Percentiles rank a stretch among this genome's conserved stretches.
Evolutionary conservation across 2,797 vertebrate species (phyloP).

Genomic region (Coranthus polyacanthus): DNA sequence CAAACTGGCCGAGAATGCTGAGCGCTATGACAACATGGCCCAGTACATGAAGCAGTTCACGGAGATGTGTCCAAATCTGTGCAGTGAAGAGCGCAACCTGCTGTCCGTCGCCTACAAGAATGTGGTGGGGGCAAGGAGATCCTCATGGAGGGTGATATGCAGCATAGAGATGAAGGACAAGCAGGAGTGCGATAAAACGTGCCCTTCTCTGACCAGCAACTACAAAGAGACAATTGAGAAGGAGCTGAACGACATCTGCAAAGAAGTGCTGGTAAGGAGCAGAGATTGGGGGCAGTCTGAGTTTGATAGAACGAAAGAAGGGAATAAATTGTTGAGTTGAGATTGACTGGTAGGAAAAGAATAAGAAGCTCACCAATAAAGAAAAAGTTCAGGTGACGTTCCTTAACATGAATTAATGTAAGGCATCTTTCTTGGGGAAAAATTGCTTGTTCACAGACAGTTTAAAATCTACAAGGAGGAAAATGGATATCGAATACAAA

Average conservation of each 20-base stretch:
- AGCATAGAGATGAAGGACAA: constrained; percentile 92
- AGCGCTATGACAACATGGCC: constrained; percentile 98
- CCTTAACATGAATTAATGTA: too few relatives aligned
- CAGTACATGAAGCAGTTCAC: constrained; percentile 93
- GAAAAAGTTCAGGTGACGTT: too few relatives aligned
- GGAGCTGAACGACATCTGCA: constrained; percentile 94
- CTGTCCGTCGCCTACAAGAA: constrained; percentile 99
- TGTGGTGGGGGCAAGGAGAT: constrained; percentile 94
- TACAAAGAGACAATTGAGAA: constrained; percentile 93
- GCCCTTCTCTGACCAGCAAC: constrained; percentile 82
- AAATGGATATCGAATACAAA: too few relatives aligned
- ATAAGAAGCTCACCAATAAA: neutral
- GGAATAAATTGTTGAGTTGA: neutral
- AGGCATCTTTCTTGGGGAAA: too few relatives aligned
- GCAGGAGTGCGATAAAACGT: constrained; percentile 77
- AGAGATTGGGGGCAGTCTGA: neutral
- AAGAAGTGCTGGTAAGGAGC: constrained; percentile 94
- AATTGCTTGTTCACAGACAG: too few relatives aligned
- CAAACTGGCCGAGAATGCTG: constrained; percentile 97
- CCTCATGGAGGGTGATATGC: constrained; percentile 95
- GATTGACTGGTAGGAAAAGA: neutral
- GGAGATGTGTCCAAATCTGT: constrained; percentile 87
- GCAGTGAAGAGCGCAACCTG: constrained; percentile 95
- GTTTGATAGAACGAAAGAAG: neutral
- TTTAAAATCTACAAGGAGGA: too few relatives aligned